Evolutionary conservation across 2,888 invertebrate genomes (phyloP).

Genomic region (Yponomeuta malinellus): DNA sequence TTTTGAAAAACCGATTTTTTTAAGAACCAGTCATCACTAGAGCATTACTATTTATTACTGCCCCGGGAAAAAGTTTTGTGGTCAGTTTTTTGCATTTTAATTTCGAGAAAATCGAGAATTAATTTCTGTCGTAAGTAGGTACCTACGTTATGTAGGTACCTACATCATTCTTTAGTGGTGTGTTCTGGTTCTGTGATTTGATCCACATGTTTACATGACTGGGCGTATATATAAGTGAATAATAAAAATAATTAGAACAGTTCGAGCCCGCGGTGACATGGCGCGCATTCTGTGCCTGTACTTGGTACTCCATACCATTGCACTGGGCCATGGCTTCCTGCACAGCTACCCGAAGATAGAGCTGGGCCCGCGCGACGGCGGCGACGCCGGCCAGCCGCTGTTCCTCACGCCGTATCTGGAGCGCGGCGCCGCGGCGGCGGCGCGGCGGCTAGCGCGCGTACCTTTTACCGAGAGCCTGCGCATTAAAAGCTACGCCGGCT

Average conservation of each 20-base stretch:
- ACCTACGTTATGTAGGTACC: neutral
- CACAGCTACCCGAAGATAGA: constrained; percentile 53
- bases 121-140: neutral
- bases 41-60: no score
- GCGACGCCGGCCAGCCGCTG: constrained; percentile 76
- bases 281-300: constrained; percentile 30
- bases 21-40: no score
- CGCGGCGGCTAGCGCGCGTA: constrained; percentile 72
- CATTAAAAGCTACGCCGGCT: constrained; percentile 85
- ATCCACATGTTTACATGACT: neutral
- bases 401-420: constrained; percentile 86
- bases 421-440: constrained; percentile 81
- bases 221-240: neutral
- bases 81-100: neutral
- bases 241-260: neutral
- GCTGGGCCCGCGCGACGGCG: constrained; percentile 43
- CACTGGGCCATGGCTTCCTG: constrained; percentile 39
- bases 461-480: constrained; percentile 75
- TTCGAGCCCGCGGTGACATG: constrained; percentile 31
- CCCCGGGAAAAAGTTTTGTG: neutral
- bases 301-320: constrained; percentile 34
- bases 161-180: neutral
- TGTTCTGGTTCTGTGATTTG: no score
- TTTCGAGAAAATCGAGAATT: neutral
- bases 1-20: no score